phyloP scores from a whole-genome alignment of 2,888 invertebrate genomes.

The Tetramorium bicarinatum region DNA sequence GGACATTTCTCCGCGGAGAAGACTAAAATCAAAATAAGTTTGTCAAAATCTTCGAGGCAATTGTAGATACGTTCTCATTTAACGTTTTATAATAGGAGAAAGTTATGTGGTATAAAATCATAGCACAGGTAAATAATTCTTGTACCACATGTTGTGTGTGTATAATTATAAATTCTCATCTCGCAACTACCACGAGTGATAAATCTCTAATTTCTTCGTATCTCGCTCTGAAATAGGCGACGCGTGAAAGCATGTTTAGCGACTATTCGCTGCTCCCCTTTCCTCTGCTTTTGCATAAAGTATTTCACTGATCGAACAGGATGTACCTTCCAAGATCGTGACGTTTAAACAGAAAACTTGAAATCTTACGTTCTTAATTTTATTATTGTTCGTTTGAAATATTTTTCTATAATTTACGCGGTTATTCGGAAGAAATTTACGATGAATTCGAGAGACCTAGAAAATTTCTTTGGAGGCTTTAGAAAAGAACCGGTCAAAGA shows the following conservation, averaged over 20 bases:
- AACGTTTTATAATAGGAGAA: not conserved
- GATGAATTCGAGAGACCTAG: not conserved
- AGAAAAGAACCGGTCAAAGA: not conserved
- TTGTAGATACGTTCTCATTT: not conserved
- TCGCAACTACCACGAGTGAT: slow-evolving; percentile 31
- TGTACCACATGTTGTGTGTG: not conserved
- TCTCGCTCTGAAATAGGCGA: slow-evolving; percentile 64
- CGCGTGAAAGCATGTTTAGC: slow-evolving; percentile 69
- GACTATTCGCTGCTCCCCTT: slow-evolving; percentile 67
- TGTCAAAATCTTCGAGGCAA: not conserved
- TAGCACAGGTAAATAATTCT: not conserved
- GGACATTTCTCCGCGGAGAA: not conserved
- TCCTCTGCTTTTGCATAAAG: slow-evolving; percentile 41
- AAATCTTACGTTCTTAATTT: not conserved
- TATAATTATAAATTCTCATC: not conserved
- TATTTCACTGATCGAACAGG: slow-evolving; percentile 43
- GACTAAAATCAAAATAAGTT: not conserved
- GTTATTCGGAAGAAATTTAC: not conserved
- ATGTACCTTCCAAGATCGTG: not conserved
- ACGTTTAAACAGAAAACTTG: slow-evolving; percentile 48
- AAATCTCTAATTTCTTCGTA: slow-evolving; percentile 59
- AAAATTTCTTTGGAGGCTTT: not conserved
- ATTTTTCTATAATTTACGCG: not conserved
- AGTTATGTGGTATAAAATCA: not conserved
- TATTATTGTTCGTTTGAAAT: not conserved